Evolutionary conservation across 2,113 vertebrate species (phyloP), one percentile per base, ranked within the genome.

Genomic region (Esox niger): DNA sequence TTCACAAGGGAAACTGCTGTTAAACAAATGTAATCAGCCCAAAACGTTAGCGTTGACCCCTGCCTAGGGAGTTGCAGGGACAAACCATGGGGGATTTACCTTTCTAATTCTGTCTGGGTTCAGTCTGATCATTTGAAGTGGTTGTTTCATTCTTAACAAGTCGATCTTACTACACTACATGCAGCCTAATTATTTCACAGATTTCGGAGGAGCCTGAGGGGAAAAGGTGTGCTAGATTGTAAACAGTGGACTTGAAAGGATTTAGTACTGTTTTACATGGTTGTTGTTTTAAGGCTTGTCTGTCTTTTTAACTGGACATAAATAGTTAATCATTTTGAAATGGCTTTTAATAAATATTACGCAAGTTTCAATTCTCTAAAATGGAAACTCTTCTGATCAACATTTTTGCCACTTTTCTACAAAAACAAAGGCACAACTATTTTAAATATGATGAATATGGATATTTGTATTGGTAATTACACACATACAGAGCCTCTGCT

Each of bases 111-210:
- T 59, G 15, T 17, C 6, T 29, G 27, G 57, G 57, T 29, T 15
- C 17, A 59, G 31, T 59, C 29, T 59, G 57, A 59, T 31, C 10
- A 30, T 59, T 52, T n/a, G 7, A 6, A 23, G 11, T 52, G 17
- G 6, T 52, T 21, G 47, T 21, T 6, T 21, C 17, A 52, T 21
- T 21, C n/a, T 11, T 15, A 17, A 30, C 31, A 29, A 27, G 15
- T n/a, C 57, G 20, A 29, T 59, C 29, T 59, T 59, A 58, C 25
- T 59, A 58, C 25, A 58, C 56, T 20, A 58, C 57, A 6, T 20
- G 6, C 1, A 17, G 55, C 29, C 26, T 9, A 17, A n/a, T 59
- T 59, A 4, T 7, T 29, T 59, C 1, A 54, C 3, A 31, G 17
- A 29, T 15, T 59, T 59, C 57, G 20, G 29, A 59, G 57, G 6